Evolutionary conservation across 2,113 vertebrate species (phyloP), one percentile per base, ranked within the genome.

Genomic region (Vicugna pacos): DNA sequence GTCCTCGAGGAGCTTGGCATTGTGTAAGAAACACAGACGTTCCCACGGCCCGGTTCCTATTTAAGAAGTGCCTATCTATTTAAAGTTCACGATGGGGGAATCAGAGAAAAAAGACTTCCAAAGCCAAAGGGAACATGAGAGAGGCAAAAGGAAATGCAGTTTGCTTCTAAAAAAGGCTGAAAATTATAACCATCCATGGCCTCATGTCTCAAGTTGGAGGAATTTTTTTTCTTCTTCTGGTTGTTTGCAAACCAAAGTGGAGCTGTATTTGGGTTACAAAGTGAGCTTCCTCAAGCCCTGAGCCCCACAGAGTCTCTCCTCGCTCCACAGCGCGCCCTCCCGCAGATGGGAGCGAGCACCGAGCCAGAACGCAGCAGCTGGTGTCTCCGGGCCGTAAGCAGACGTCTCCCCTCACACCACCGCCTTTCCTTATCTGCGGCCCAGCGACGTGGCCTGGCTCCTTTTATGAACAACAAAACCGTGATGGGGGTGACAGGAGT

Each of bases 1-100:
- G 6, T 52, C 92, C 88, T 93, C 4, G 0, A 92, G 64, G 87
- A 87, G 73, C 58, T 95, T 83, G 95, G 97, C 97, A 97, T 85
- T 28, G 38, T 87, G 77, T 96, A 89, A 95, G 93, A 93, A 96
- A 94, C 87, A 89, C 92, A 97, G 97, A 97, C 85, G 73, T 99
- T 99, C 98, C 98, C 99, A 99, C 92, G 98, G 96, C 98, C 98
- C 54, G 69, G 90, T 92, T 98, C 95, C 98, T 98, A 98, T 98
- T 98, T 97, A 97, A 97, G 97, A 94, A 97, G 82, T 60, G 46
- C 52, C 95, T 70, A 30, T 96, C 98, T 99, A 99, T 99, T 99
- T 99, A 98, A 98, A 98, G 98, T 80, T 6, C 97, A 91, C 0
- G 30, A 93, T 90, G 92, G 60, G 38, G n/a, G 82, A 77, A 75